Evolutionary conservation across 1,140 invertebrate genomes (phyloP), one percentile per base, ranked within the genome.

Genomic region (Melanaphis sacchari): DNA sequence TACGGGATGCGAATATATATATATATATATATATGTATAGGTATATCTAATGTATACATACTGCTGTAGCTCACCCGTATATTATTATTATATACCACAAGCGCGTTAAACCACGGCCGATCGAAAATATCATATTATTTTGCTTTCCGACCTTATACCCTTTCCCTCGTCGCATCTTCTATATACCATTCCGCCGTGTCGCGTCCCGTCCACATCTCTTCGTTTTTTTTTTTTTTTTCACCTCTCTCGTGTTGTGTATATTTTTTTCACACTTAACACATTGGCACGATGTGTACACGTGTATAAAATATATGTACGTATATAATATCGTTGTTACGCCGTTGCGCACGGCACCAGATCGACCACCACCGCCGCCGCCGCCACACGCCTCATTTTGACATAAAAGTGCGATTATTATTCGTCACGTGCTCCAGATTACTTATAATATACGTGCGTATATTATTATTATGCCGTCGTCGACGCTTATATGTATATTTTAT

Each of bases 61-160:
- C 22, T 40, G 54, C 18, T n/a, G 24, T 31, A 84, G 41, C 6
- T 46, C n/a, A 18, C n/a, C n/a, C 15, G 21, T 38, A 54, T 36
- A 8, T 52, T 24, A 21, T n/a, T 88, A 49, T 40, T 88, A 88
- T 49, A 88, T 89, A 89, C 36, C 38, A n/a, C 46, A 36, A 3
- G 8, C 38, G 88, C 41, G 91, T 41, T 66, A 93, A 85, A 93
- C 81, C 91, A 85, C 91, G 81, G 91, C 91, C 91, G 54, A 93
- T 93, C 91, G 91, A 85, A 93, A 93, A 85, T 85, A 84, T 85
- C 81, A 93, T 93, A 85, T 93, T 85, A 85, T 93, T 93, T 93
- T 85, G 81, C 91, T 81, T 90, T 90, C 38, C 89, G 49, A 49
- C 85, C 85, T 88, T 88, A 76, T 76, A 76, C 59, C 59, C 15